Percentiles rank a stretch among this genome's conserved stretches.
Conservation (phyloP, 2,888 invertebrate species). For the Eupithecia abbreviata region DNA sequence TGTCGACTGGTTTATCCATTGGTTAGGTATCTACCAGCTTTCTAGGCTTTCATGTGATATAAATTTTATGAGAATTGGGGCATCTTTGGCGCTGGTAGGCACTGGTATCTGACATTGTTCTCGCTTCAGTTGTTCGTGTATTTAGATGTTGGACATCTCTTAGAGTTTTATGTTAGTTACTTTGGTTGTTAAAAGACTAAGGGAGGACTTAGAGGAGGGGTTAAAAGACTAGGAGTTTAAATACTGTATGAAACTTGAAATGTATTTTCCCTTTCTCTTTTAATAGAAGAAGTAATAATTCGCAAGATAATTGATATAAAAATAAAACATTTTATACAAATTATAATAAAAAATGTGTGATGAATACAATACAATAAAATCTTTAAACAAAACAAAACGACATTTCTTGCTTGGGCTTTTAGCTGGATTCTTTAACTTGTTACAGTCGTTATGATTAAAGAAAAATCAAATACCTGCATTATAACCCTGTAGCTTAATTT, state of each 20-base stretch:
- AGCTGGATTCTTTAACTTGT: background rate
- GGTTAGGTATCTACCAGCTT: background rate
- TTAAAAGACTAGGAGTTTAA: too few relatives aligned
- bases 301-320: background rate
- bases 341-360: too few relatives aligned
- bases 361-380: background rate
- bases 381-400: background rate
- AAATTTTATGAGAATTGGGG: background rate
- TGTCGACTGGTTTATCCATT: slow-evolving; percentile 11
- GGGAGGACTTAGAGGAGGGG: too few relatives aligned
- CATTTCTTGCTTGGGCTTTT: background rate
- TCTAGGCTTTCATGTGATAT: background rate
- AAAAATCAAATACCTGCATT: background rate
- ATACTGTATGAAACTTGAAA: too few relatives aligned
- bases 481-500: background rate
- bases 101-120: background rate
- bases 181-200: background rate
- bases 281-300: background rate
- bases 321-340: background rate
- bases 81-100: background rate
- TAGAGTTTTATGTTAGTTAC: background rate
- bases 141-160: background rate
- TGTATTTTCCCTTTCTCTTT: background rate
- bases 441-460: background rate
- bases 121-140: background rate